phyloP scores from a whole-genome alignment of 30 jellyfish, hydroid and myxozoan species.

The Hydra vulgaris region DNA sequence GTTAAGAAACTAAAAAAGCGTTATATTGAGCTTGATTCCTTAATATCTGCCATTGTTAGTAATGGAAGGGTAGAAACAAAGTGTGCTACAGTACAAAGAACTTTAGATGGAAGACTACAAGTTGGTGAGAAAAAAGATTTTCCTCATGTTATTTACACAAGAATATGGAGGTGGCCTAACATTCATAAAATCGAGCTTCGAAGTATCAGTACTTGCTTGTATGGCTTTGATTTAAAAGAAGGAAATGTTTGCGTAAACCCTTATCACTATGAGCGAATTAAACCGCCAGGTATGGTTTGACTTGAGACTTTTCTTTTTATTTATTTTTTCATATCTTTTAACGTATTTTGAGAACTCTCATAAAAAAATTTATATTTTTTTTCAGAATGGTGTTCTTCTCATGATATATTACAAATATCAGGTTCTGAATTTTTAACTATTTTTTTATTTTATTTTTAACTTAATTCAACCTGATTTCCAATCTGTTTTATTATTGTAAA shows the following conservation, averaged over 20 bases:
- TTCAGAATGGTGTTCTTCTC: neutral
- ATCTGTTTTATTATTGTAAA: too few relatives aligned
- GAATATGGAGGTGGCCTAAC: slow-evolving; percentile 98
- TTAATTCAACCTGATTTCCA: too few relatives aligned
- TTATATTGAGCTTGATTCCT: slow-evolving; percentile 84
- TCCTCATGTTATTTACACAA: slow-evolving; percentile 89
- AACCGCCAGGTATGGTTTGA: slow-evolving; percentile 78
- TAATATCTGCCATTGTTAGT: slow-evolving; percentile 74
- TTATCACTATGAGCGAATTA: slow-evolving; percentile 81
- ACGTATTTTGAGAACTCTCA: too few relatives aligned
- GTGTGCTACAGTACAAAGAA: slow-evolving; percentile 92
- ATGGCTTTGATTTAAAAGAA: slow-evolving; percentile 85
- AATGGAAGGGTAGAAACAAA: slow-evolving; percentile 85
- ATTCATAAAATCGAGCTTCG: slow-evolving; percentile 86
- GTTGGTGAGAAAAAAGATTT: slow-evolving; percentile 96
- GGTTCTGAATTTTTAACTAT: too few relatives aligned
- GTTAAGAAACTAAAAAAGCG: slow-evolving; percentile 90
- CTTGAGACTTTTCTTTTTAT: too few relatives aligned
- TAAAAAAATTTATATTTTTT: too few relatives aligned
- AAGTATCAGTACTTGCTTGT: slow-evolving; percentile 57
- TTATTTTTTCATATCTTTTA: too few relatives aligned
- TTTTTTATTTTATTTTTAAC: too few relatives aligned
- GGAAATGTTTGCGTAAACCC: slow-evolving; percentile 94
- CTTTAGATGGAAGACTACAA: slow-evolving; percentile 95
- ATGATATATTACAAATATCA: too few relatives aligned